Evolutionary conservation across 1,140 invertebrate species (phyloP), one percentile per base, ranked within the genome.

Genomic region (Papilio dardanus): DNA sequence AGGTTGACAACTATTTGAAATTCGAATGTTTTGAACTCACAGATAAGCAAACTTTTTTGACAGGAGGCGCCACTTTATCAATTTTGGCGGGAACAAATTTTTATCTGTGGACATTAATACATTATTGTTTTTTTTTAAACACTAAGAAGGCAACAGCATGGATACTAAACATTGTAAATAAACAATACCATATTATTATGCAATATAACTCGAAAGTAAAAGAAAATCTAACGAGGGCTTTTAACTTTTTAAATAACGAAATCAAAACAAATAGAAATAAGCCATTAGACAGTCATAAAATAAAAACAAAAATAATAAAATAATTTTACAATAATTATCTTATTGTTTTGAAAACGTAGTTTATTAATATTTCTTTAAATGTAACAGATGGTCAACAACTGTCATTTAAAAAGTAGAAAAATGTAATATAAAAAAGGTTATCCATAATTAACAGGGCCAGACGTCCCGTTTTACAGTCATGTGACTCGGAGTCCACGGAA

Each of bases 11-110:
- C 33, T 33, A 10, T 67, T 67, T 68, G 67, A 69, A 40, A 10
- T 69, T 69, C 2, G 31, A 42, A 69, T 42, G 67, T 69, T 28
- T 42, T 4, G 42, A 24, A 40, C 3, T 19, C 31, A 67, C 35
- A 69, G 67, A 69, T 69, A 69, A 69, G 30, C 35, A 37, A 69
- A 40, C 35, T 21, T 28, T 67, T 68, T 68, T 40, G 67, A 69
- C 67, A 69, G 33, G n/a, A 69, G 67, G 67, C 67, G 67, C 67
- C 67, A 14, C 5, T 21, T 69, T 35, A 40, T 68, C 67, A 24
- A 37, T n/a, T 69, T 69, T 69, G 67, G 67, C 67, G 67, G 67
- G 67, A 35, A 10, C 28, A 35, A 40, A n/a, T 67, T 67, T 65
- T 40, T 69, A 69, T 69, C 67, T 69, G 35, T 69, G 12, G 12